Base-by-base conservation (phyloP, 2,797 vertebrate genomes). In the Myotis pilosus region DNA sequence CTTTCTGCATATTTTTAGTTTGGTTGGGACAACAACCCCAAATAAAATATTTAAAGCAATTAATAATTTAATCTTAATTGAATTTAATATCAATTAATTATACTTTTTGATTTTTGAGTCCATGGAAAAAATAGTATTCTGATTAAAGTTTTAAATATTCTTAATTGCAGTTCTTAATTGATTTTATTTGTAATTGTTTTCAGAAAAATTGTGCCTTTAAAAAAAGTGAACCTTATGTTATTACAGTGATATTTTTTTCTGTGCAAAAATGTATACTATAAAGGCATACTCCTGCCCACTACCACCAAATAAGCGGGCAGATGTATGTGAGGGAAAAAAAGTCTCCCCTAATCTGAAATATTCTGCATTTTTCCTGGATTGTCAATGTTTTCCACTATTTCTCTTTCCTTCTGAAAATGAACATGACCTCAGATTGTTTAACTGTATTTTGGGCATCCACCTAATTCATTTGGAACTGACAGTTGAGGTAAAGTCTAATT, bases 1-100 rank as follows among this genome's bases (percentile, higher is more conserved):
- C 33, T 75, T 92, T 94, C 28, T 89, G 15, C 7, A 78, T 96
- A 83, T 23, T 88, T 94, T 92, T 89, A 87, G 51, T 84, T 84
- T 92, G 30, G 36, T 90, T 95, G 38, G 28, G 53, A 57, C 57
- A 88, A 89, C 78, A 74, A 51, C 85, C 30, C 23, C 33, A 72
- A 76, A 28, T 38, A 62, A 88, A 82, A 81, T 89, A 87, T 69
- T 81, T 64, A 92, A 94, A 95, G 30, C 17, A 94, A n/a, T 80
- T 92, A 84, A 17, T 89, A 76, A 93, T 33, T 94, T 93, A 94
- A 89, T 74, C 11, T 38, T 80, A 86, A 64, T 49, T 82, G 62
- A 49, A 83, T 68, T 89, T 87, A 95, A 49, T 94, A 17, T 87
- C 5, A 57, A 3, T 62, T 87, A 94, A 79, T 74, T 71, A 44